These are phyloP conservation scores for Pseudopipra pipra DNA, from an alignment of 2,113 vertebrate genomes.

Conservation along the genomic window DNA sequence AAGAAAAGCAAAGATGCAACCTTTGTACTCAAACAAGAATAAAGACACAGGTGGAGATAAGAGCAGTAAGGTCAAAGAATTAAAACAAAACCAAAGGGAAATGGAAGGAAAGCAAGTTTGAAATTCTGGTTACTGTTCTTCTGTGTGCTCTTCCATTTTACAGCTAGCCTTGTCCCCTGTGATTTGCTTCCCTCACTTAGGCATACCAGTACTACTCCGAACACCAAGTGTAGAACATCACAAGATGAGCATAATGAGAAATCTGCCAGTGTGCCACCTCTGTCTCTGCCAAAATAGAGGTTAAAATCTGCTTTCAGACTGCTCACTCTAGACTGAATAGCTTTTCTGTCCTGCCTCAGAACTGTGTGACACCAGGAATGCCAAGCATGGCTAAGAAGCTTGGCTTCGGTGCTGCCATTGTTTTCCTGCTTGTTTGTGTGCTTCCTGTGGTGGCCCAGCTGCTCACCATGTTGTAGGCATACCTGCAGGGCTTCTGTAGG, in stretches of 20 bases:
- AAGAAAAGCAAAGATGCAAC: not conserved
- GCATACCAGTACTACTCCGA: not conserved
- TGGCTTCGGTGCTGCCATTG: not conserved
- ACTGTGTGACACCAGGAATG: not conserved
- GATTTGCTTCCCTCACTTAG: slow-evolving; percentile 12
- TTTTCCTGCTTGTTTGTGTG: not conserved
- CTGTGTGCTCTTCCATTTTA: slow-evolving; percentile 1
- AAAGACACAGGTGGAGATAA: not conserved
- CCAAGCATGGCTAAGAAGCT: not conserved
- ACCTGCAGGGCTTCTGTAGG: not conserved
- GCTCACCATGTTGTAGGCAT: not conserved
- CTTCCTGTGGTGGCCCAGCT: not conserved
- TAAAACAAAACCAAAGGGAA: not conserved
- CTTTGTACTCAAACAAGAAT: not conserved
- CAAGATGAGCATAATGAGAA: slow-evolving; percentile 33
- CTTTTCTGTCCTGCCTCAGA: slow-evolving; percentile 22
- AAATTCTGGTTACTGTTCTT: not conserved
- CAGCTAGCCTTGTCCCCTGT: not conserved
- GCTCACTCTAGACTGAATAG: not conserved
- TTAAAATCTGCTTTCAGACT: slow-evolving; percentile 49
- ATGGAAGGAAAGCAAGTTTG: not conserved
- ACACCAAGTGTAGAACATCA: not conserved
- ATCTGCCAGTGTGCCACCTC: slow-evolving; percentile 3
- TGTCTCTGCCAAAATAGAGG: slow-evolving; percentile 40
- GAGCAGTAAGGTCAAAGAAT: not conserved